These are phyloP conservation scores for Brotogeris chrysoptera DNA, from an alignment of 2,797 vertebrate genomes.

Conservation along the genomic window DNA sequence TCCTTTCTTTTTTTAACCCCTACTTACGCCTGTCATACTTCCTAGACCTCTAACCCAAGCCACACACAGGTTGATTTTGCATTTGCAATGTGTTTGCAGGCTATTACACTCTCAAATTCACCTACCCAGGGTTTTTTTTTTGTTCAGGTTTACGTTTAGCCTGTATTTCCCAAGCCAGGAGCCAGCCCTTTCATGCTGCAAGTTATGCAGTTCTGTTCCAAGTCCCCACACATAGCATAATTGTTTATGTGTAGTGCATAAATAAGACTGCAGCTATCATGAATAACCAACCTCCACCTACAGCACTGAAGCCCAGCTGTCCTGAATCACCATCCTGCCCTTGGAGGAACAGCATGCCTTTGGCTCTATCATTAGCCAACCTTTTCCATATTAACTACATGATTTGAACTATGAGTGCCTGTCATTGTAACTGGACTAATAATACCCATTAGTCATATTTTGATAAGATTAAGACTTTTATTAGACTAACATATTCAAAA, in stretches of 20 bases:
- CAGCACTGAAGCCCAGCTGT: background rate
- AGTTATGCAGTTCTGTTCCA: background rate
- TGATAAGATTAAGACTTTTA: background rate
- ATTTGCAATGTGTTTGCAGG: background rate
- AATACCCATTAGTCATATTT: background rate
- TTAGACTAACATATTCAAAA: background rate
- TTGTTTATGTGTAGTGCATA: rapidly evolving
- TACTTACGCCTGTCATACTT: background rate
- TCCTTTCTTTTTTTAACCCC: background rate
- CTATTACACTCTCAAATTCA: background rate
- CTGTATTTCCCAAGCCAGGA: background rate
- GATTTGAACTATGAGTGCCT: background rate
- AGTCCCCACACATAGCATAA: rapidly evolving
- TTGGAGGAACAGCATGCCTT: background rate
- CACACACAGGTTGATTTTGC: background rate
- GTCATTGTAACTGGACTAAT: background rate
- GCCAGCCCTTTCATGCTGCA: background rate
- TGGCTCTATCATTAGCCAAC: background rate
- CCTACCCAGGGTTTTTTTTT: background rate
- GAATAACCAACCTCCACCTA: background rate
- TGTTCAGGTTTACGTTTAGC: background rate
- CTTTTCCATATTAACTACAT: background rate
- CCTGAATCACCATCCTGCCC: background rate
- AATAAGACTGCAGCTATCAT: background rate
- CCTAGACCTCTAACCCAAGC: background rate